Base-by-base conservation (phyloP, 1,140 invertebrate species). In the Pemphigus obesinymphae region DNA sequence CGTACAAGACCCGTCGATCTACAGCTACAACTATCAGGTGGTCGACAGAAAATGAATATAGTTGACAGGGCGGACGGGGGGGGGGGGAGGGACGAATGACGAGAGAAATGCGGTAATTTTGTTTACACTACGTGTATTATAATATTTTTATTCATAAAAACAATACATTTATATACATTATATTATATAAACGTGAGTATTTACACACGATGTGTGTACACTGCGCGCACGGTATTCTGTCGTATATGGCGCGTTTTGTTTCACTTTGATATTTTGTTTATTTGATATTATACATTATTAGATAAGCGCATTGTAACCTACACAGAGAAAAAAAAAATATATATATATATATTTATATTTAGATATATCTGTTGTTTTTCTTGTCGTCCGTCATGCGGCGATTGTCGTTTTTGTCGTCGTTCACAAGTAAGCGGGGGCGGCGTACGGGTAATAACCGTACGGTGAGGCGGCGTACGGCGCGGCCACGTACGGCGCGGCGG, bases 401-500 rank as follows among this genome's bases (percentile, higher is more conserved):
- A 2, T 48, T 11, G 45, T 26, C 43, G 53, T 58, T 1, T 26
- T 63, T 2, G 61, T 34, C 53, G n/a, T 55, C 26, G 23, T 7
- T 7, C 37, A 78, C 48, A 78, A n/a, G 31, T 23, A 58, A 78
- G 75, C 50, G 82, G 66, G 66, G 13, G n/a, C 37, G 1, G 37
- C 66, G 68, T 70, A 70, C 3, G 37, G 68, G 23, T 70, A 70
- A 26, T 70, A 70, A 29, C 68, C n/a, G 40, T 70, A 70, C 13
- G 68, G 40, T 11, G 85, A 83, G 17, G 85, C 84, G 15, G 85
- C 61, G 63, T 68, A 68, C 3, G 63, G 63, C 0, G 34, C 8
- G 2, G 31, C 61, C 0, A 55, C 63, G 34, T 40, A 68, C 10
- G 63, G 63, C n/a, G 85, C 82, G 15, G 85, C 84, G n/a, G 85